phyloP scores from a whole-genome alignment of 2,113 vertebrate species.

The Vulpes ferrilata region DNA sequence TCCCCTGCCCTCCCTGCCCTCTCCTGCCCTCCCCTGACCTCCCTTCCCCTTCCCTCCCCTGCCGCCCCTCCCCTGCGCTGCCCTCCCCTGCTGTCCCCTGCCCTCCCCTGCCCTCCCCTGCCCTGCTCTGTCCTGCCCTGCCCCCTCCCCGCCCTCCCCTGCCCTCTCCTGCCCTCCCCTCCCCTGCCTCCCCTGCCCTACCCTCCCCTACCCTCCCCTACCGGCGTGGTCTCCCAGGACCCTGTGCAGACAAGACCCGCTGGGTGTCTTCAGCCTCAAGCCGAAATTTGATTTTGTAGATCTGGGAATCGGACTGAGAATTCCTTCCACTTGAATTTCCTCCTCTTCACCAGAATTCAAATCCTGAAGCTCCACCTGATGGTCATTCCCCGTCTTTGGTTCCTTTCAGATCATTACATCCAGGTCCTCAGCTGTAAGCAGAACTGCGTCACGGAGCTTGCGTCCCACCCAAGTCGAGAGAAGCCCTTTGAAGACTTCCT shows the following conservation, averaged over 20 bases:
- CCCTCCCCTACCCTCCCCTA: background rate
- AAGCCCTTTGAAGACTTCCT: slow-evolving; percentile 96
- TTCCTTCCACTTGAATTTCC: background rate
- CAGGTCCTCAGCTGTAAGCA: slow-evolving; percentile 97
- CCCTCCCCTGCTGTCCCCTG: too few species aligned
- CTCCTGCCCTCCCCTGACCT: too few species aligned
- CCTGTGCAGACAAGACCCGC: background rate
- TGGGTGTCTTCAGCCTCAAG: background rate
- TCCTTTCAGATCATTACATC: slow-evolving; percentile 94
- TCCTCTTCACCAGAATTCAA: background rate
- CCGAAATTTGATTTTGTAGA: background rate
- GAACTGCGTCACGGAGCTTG: slow-evolving; percentile 93
- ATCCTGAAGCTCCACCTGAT: background rate
- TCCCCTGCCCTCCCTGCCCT: too few species aligned
- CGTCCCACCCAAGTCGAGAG: slow-evolving; percentile 89
- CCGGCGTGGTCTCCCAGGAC: background rate
- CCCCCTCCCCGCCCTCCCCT: background rate
- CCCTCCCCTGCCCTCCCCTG: too few species aligned
- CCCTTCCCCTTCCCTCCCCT: too few species aligned
- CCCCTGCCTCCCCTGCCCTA: too few species aligned
- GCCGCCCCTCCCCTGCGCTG: too few species aligned
- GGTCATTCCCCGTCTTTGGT: background rate
- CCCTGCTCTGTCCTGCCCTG: too few species aligned
- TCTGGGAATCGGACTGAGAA: background rate
- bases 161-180: background rate